phyloP scores from a whole-genome alignment of 2,888 invertebrate species.

The Uropetala carovei region DNA sequence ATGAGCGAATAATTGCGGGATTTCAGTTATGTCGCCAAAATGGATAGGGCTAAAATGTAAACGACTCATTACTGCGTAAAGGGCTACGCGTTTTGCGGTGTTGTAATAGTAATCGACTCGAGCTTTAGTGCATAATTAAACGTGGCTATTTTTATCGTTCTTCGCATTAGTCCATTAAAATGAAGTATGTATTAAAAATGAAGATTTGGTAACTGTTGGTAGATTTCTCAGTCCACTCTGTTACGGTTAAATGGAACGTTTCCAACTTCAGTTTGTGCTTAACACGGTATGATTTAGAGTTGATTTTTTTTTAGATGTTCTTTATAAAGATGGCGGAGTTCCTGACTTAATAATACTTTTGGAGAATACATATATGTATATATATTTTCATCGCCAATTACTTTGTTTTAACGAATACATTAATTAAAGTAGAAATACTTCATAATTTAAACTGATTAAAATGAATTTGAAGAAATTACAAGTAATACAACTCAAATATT shows the following conservation, averaged over 20 bases:
- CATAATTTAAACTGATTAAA: no score
- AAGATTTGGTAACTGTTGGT: not conserved
- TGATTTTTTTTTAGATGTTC: no score
- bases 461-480: no score
- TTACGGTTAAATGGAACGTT: not conserved
- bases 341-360: no score
- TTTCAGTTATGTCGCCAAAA: conserved; percentile 46
- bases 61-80: not conserved
- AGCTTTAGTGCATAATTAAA: conserved; percentile 33
- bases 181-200: not conserved
- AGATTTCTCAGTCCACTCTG: not conserved
- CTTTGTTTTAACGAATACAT: no score
- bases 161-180: not conserved
- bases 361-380: no score
- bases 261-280: conserved; percentile 2
- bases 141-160: conserved; percentile 17
- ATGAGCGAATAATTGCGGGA: conserved; percentile 58
- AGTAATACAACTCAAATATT: no score
- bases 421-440: no score
- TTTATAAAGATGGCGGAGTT: no score
- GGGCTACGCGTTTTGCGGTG: not conserved
- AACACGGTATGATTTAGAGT: not conserved
- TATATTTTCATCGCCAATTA: no score
- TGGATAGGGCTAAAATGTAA: conserved; percentile 17
- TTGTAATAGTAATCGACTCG: not conserved